A percentile compares a stretch with the other conserved stretches of the same genome.
phyloP scores from a whole-genome alignment of 2,797 vertebrate species.

The Alcedo quadribrachys region DNA sequence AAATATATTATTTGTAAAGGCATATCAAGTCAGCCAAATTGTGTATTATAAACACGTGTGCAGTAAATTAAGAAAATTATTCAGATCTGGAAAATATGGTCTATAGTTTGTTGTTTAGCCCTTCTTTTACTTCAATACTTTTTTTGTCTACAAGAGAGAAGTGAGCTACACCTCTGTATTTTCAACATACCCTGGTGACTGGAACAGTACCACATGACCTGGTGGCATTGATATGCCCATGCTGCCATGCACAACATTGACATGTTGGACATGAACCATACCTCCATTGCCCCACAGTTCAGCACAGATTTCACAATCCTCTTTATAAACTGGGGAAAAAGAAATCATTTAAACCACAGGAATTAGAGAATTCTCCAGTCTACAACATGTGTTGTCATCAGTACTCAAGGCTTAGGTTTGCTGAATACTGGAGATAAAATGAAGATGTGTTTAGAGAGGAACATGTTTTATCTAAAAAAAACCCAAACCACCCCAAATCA shows the following conservation, averaged over 20 bases:
- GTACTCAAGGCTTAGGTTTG: background rate
- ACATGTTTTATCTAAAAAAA: background rate
- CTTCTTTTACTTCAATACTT: background rate
- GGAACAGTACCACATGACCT: background rate
- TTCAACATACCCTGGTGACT: background rate
- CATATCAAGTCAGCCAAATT: background rate
- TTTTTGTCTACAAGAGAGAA: background rate
- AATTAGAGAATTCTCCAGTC: background rate
- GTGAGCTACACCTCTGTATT: background rate
- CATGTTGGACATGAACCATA: accelerated
- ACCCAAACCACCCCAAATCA: background rate
- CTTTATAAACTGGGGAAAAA: background rate
- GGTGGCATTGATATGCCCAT: background rate
- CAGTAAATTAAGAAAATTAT: background rate
- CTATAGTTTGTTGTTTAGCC: background rate
- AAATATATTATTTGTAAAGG: background rate
- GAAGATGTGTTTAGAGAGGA: background rate
- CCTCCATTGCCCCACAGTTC: background rate
- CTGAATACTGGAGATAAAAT: background rate
- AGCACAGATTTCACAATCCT: background rate
- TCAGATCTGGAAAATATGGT: background rate
- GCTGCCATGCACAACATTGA: background rate
- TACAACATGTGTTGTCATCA: background rate
- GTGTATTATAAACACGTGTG: background rate
- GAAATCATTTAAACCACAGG: background rate